These are phyloP conservation scores for Okapia johnstoni DNA, from an alignment of 2,113 vertebrate genomes.

Conservation along the genomic window DNA sequence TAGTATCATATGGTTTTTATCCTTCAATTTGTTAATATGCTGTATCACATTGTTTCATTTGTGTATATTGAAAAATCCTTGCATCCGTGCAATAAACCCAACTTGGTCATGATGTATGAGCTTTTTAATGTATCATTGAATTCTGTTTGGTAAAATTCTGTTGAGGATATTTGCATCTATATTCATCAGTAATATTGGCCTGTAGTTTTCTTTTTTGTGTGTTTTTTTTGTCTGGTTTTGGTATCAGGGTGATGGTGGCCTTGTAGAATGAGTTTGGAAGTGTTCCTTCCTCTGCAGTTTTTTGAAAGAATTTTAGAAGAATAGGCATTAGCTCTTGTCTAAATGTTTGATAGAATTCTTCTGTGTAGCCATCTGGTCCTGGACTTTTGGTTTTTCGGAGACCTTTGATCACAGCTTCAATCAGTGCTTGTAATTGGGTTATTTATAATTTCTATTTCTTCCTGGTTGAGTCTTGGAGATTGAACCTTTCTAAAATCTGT, in stretches of 20 bases:
- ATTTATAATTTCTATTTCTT: not conserved
- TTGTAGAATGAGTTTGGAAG: not conserved
- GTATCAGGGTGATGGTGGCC: not conserved
- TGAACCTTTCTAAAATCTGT: not conserved
- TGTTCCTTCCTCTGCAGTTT: not conserved
- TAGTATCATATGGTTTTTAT: not conserved
- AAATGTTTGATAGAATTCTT: not conserved
- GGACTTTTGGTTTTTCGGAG: not conserved
- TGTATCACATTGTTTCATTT: not conserved
- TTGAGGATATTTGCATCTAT: not conserved
- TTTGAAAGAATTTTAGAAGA: not conserved
- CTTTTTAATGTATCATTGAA: not conserved
- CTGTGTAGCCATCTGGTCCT: not conserved
- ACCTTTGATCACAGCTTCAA: not conserved
- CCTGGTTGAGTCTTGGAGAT: not conserved
- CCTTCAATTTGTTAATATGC: not conserved
- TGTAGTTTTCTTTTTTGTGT: not conserved
- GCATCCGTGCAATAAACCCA: not conserved
- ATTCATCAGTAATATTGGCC: not conserved
- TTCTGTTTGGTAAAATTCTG: not conserved
- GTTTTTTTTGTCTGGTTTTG: not conserved
- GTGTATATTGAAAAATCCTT: not conserved
- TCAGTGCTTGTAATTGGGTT: not conserved
- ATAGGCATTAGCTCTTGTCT: not conserved
- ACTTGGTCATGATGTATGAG: not conserved